Percentiles rank a stretch among this genome's conserved stretches.
Evolutionary conservation across 2,888 invertebrate genomes (phyloP).

Genomic region (Hydraecia micacea): DNA sequence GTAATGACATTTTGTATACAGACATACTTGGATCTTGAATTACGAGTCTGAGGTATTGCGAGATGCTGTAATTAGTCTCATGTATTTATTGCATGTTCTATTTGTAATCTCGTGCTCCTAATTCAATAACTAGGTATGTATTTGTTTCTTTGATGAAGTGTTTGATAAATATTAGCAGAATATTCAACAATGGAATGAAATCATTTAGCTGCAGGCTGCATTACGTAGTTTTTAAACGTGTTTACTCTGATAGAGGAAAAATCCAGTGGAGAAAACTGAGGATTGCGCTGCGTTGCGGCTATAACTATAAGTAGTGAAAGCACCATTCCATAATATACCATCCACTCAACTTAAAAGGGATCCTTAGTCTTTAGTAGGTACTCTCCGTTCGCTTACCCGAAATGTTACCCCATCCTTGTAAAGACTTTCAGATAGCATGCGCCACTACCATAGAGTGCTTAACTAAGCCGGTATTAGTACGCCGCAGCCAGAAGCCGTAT

Average conservation of each 20-base stretch:
- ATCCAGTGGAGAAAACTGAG: neutral
- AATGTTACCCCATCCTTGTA: constrained; percentile 22
- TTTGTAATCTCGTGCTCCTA: constrained; percentile 21
- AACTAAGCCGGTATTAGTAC: constrained; percentile 3
- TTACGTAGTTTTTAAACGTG: neutral
- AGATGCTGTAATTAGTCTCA: constrained; percentile 33
- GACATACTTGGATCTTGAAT: constrained; percentile 25
- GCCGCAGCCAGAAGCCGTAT: neutral
- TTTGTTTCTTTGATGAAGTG: constrained; percentile 19
- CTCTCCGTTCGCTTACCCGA: constrained; percentile 16
- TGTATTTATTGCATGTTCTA: constrained; percentile 33
- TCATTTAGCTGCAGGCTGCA: neutral
- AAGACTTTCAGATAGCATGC: constrained; percentile 10
- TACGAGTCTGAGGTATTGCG: constrained; percentile 42
- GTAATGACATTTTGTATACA: no score
- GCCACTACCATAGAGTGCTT: neutral
- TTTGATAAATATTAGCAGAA: constrained; percentile 18
- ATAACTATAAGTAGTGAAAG: constrained; percentile 4
- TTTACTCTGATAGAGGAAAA: neutral
- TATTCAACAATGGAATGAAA: constrained; percentile 1
- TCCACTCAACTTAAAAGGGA: constrained; percentile 44
- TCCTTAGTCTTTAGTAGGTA: constrained; percentile 30
- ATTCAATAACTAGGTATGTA: constrained; percentile 17
- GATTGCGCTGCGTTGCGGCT: neutral
- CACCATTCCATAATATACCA: constrained; percentile 14